Conservation (phyloP, 1,140 invertebrate species). For the Panulirus ornatus region DNA sequence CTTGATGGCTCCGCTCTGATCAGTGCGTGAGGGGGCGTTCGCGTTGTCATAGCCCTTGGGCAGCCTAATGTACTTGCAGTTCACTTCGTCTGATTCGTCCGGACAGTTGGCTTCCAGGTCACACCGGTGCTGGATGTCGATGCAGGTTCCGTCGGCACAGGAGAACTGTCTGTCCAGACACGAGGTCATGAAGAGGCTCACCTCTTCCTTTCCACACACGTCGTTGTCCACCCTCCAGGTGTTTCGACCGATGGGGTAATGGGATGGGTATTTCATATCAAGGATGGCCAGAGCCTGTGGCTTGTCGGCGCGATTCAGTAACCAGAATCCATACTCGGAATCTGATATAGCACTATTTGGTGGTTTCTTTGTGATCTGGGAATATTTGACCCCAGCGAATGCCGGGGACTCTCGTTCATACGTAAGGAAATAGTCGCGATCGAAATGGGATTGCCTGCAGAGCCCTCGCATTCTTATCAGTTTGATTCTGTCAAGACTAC, state of each 20-base stretch:
- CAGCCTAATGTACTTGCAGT: background rate
- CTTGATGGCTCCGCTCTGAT: background rate
- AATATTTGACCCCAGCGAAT: conserved; percentile 10
- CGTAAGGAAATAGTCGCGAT: conserved; percentile 35
- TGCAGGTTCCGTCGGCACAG: conserved; percentile 19
- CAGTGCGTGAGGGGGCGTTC: conserved; percentile 2
- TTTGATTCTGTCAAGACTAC: background rate
- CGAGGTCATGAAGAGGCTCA: conserved; percentile 8
- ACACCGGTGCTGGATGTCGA: conserved; percentile 9
- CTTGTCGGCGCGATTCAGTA: conserved; percentile 1
- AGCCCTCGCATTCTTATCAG: conserved; percentile 11
- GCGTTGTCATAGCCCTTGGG: conserved; percentile 19
- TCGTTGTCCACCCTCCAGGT: conserved; percentile 19
- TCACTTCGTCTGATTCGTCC: conserved; percentile 12
- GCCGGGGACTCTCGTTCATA: background rate
- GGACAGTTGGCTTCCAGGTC: conserved; percentile 32
- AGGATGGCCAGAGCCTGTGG: background rate
- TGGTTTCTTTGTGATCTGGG: conserved; percentile 8
- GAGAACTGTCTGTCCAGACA: conserved; percentile 13
- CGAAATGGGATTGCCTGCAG: conserved; percentile 24
- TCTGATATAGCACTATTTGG: background rate
- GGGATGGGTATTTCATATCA: background rate
- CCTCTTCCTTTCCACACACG: conserved; percentile 12
- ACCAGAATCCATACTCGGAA: conserved; percentile 24
- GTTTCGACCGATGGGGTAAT: conserved; percentile 18